A percentile compares a stretch with the other conserved stretches of the same genome.
Conservation (phyloP, 1,140 invertebrate species). For the Papilio helenus region DNA sequence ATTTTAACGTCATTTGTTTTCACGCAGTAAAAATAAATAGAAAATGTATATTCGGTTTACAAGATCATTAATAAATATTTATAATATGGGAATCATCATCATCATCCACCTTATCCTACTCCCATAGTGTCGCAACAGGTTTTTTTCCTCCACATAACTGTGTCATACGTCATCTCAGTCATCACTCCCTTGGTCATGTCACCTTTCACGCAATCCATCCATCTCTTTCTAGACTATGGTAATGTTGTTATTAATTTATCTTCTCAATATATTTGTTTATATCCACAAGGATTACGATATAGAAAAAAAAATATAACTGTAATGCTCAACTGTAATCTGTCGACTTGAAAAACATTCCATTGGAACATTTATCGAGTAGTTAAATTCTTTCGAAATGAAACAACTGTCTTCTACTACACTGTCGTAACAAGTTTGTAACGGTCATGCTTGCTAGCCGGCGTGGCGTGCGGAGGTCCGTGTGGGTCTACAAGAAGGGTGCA, state of each 20-base stretch:
- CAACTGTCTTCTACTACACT: conserved; percentile 23
- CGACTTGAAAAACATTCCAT: too few species aligned
- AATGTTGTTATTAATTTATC: too few species aligned
- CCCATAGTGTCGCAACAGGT: too few species aligned
- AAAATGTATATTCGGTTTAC: background rate
- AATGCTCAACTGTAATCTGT: background rate
- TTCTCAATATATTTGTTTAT: too few species aligned
- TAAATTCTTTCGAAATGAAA: background rate
- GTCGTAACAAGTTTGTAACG: conserved; percentile 17
- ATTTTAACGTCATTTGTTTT: background rate
- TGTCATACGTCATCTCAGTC: too few species aligned
- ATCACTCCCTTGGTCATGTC: too few species aligned
- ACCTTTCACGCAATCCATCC: too few species aligned
- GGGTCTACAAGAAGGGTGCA: conserved; percentile 16
- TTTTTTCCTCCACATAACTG: too few species aligned
- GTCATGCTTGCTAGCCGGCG: conserved; percentile 22
- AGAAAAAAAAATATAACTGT: background rate
- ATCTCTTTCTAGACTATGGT: too few species aligned
- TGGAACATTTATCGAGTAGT: background rate
- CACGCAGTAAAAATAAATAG: background rate
- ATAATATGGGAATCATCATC: too few species aligned
- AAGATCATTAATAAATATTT: background rate
- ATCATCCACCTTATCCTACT: too few species aligned
- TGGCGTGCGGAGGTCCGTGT: conserved; percentile 12
- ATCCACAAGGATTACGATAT: background rate